Conservation (phyloP, 2,113 vertebrate genomes). For the Ptyas mucosa region DNA sequence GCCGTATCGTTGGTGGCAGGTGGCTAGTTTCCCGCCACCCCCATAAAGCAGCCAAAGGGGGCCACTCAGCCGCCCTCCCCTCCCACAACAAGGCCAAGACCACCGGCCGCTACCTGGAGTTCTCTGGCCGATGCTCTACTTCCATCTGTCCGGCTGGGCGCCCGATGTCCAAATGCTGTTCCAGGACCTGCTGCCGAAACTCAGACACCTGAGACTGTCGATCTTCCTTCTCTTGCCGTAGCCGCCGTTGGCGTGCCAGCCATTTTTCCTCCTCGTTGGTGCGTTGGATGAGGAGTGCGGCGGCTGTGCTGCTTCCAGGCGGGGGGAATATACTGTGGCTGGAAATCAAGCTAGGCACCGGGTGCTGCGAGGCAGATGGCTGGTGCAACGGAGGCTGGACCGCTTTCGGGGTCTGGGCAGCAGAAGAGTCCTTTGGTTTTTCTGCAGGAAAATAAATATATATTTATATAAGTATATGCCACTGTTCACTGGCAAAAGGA, state of each 20-base stretch:
- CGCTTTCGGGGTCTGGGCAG: slow-evolving; percentile 81
- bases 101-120: slow-evolving; percentile 73
- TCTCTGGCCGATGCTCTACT: slow-evolving; percentile 79
- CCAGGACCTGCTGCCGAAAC: slow-evolving; percentile 94
- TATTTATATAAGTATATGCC: background rate
- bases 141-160: slow-evolving; percentile 70
- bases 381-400: slow-evolving; percentile 83
- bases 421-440: slow-evolving; percentile 86
- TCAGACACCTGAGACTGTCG: slow-evolving; percentile 96
- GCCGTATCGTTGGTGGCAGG: background rate
- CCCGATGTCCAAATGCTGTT: slow-evolving; percentile 93
- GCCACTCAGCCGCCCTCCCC: background rate
- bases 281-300: slow-evolving; percentile 85
- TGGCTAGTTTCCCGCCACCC: background rate
- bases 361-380: slow-evolving; percentile 74
- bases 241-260: slow-evolving; percentile 89
- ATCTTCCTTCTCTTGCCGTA: slow-evolving; percentile 96
- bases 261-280: slow-evolving; percentile 96
- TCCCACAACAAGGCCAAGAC: background rate
- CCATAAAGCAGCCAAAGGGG: background rate
- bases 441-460: slow-evolving; percentile 66
- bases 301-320: slow-evolving; percentile 72
- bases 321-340: slow-evolving; percentile 82
- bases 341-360: slow-evolving; percentile 84
- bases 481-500: background rate